Evolutionary conservation across 2,888 invertebrate species (phyloP), one percentile per base, ranked within the genome.

Genomic region (Andrena haemorrhoa): DNA sequence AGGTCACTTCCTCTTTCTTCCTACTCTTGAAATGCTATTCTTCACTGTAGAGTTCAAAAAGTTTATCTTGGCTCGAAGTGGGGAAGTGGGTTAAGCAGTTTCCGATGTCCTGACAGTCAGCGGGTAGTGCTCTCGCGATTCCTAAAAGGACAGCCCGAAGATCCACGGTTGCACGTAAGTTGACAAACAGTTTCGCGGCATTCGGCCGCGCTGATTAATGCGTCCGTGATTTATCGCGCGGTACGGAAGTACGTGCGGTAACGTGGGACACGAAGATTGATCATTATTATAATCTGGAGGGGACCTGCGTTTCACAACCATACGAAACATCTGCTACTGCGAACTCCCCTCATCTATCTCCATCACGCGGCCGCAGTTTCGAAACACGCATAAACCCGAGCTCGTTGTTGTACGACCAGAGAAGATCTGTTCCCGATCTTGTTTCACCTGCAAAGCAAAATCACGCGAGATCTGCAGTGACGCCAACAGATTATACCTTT

Each of bases 321-420:
- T 53, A 26, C 66, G 66, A 71, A 81, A 74, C 81, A 81, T 81
- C 74, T 81, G 81, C 79, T 65, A 79, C 81, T 79, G 74, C 74
- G 69, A 81, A 81, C 81, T 81, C 81, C 74, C 70, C 81, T 79
- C 81, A 81, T 81, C 81, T 79, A 81, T 81, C 81, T 70, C 79
- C 74, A 74, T 81, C 81, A 70, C 74, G 81, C 58, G 41, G 79
- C 74, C 81, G 65, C 74, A 70, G 74, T 70, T 70, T 81, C 70
- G 81, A 74, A 69, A 53, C 79, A 69, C 74, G 69, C 60, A 68
- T 68, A 72, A 78, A 68, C 78, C 53, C 79, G 68, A 78, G 63
- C 78, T 35, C 79, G 47, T 49, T 31, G 49, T 64, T 75, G 69
- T 70, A 69, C 64, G 75, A 68, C 47, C 56, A 31, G 35, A 26